Conservation (phyloP, 2,113 vertebrate species). For the Vulpes lagopus region DNA sequence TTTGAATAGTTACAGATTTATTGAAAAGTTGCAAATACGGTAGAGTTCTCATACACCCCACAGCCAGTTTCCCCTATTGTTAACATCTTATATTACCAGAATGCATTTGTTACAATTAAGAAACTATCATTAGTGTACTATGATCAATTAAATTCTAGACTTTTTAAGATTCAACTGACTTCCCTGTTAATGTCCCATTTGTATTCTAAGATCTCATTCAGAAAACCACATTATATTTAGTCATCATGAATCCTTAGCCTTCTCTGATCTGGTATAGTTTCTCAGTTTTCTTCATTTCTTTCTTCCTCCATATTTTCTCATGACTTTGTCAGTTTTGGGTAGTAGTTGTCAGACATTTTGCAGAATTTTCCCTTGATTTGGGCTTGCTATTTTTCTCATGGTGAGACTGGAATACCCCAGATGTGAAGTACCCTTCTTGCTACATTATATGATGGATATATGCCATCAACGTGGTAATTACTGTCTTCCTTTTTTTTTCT, state of each 20-base stretch:
- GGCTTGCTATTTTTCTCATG: neutral
- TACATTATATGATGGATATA: neutral
- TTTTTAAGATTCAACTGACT: neutral
- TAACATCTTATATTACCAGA: neutral
- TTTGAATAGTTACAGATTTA: neutral
- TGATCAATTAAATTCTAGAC: neutral
- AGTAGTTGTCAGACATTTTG: neutral
- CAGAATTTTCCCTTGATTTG: neutral
- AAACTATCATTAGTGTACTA: neutral
- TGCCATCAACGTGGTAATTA: neutral
- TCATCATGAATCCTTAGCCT: neutral
- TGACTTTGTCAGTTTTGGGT: neutral
- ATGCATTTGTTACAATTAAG: neutral
- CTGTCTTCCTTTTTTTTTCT: neutral
- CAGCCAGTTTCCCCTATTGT: neutral
- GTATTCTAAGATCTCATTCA: neutral
- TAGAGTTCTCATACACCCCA: neutral
- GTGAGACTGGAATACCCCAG: neutral
- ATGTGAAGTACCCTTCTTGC: neutral
- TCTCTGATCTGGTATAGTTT: neutral
- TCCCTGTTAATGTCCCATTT: neutral
- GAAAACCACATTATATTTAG: neutral
- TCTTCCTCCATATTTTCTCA: neutral
- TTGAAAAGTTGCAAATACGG: neutral
- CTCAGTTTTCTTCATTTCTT: neutral